Evolutionary conservation across 2,888 invertebrate species (phyloP), one percentile per base, ranked within the genome.

Genomic region (Steromphala cineraria): DNA sequence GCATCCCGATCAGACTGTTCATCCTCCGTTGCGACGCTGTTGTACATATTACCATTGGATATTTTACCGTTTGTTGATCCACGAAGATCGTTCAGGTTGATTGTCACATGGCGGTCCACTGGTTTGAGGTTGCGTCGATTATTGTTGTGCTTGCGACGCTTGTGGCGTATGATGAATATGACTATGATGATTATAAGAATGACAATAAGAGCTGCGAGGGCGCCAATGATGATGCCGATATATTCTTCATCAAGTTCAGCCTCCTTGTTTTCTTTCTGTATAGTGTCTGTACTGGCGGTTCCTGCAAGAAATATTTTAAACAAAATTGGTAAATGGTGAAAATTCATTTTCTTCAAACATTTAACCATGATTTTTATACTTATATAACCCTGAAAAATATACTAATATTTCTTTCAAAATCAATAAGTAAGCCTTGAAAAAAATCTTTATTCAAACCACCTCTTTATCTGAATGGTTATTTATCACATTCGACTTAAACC

Each of bases 101-200:
- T 95, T 82, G 95, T 95, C 80, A 96, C 95, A 81, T 91, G 91
- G 55, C 88, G 86, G 67, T 87, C 89, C n/a, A 88, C 84, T 0
- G 91, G 89, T 78, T 91, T 91, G 71, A 90, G 84, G 46, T 86
- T 86, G 24, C 89, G 89, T 13, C 89, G 87, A 81, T 89, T 90
- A 84, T 90, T 90, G 84, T 89, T 91, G 83, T 91, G 89, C 80
- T 91, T 91, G 62, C 88, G 86, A 13, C 88, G 83, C 67, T 89
- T 88, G 80, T 90, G 89, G 76, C 90, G 89, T 52, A 90, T 84
- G 80, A 96, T 95, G 79, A 96, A 94, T 88, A 96, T 96, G 53
- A 96, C 95, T 8, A 96, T 96, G 1, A 95, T 96, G 31, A 96
- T 94, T 1, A 97, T 94, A 77, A 97, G 95, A 77, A 96, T 96